Conservation (phyloP, 2,797 vertebrate genomes). For the Limosa lapponica region DNA sequence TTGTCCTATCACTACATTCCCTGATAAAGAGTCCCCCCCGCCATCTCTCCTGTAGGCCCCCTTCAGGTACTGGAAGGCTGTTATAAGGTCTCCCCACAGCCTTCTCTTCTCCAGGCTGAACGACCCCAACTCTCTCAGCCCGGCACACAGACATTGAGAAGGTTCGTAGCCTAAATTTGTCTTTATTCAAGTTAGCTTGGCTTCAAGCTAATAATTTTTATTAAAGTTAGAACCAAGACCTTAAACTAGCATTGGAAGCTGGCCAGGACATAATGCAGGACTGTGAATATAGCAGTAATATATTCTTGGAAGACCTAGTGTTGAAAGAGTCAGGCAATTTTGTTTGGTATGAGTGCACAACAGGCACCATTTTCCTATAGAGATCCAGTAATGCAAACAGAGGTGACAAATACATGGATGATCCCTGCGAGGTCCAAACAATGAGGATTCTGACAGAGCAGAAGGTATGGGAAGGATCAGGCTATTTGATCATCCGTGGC, state of each 20-base stretch:
- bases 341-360: neutral
- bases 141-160: neutral
- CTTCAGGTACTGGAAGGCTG: too few species aligned
- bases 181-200: neutral
- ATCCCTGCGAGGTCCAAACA: neutral
- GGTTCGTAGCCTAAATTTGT: neutral
- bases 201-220: neutral
- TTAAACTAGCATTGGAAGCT: neutral
- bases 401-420: neutral
- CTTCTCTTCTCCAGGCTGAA: too few species aligned
- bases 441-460: neutral
- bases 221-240: neutral
- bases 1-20: too few species aligned
- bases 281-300: neutral
- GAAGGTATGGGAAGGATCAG: neutral
- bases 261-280: neutral
- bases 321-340: neutral
- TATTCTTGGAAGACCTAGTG: accelerated
- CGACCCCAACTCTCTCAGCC: too few species aligned
- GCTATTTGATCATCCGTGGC: neutral
- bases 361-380: neutral
- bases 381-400: neutral
- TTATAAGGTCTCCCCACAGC: too few species aligned
- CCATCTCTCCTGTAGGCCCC: too few species aligned
- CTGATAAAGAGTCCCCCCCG: too few species aligned